phyloP scores from a whole-genome alignment of 2,888 invertebrate species.

The Sinopyrophorus schimmeli region DNA sequence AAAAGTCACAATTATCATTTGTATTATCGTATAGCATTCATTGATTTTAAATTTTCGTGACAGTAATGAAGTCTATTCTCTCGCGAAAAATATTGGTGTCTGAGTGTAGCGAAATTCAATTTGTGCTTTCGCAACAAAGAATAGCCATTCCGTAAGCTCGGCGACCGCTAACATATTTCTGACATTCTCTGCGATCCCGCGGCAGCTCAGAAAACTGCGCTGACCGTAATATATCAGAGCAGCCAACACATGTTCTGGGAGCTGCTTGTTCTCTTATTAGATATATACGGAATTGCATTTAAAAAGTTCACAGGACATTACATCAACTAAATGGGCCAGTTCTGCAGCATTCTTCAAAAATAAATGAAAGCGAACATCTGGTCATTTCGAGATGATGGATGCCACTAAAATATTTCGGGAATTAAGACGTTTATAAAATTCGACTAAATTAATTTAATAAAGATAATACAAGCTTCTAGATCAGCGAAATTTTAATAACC shows the following conservation, averaged over 20 bases:
- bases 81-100: slow-evolving; percentile 43
- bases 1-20: no score
- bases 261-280: slow-evolving; percentile 32
- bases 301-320: slow-evolving; percentile 30
- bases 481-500: slow-evolving; percentile 43
- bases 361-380: slow-evolving; percentile 16
- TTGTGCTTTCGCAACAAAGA: slow-evolving; percentile 42
- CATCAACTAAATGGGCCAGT: slow-evolving; percentile 14
- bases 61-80: slow-evolving; percentile 42
- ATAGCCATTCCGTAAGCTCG: slow-evolving; percentile 39
- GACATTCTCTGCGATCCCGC: slow-evolving; percentile 41
- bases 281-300: slow-evolving; percentile 28
- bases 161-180: slow-evolving; percentile 44
- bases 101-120: slow-evolving; percentile 44
- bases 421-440: slow-evolving; percentile 32
- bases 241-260: slow-evolving; percentile 42
- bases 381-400: slow-evolving; percentile 14
- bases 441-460: slow-evolving; percentile 40
- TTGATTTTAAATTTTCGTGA: slow-evolving; percentile 26
- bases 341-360: slow-evolving; percentile 18
- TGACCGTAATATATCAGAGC: slow-evolving; percentile 46
- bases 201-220: slow-evolving; percentile 41
- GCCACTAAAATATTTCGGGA: slow-evolving; percentile 30
- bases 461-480: slow-evolving; percentile 41
- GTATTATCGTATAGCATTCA: no score